phyloP scores from a whole-genome alignment of 2,797 vertebrate species.

The Mus spretus region DNA sequence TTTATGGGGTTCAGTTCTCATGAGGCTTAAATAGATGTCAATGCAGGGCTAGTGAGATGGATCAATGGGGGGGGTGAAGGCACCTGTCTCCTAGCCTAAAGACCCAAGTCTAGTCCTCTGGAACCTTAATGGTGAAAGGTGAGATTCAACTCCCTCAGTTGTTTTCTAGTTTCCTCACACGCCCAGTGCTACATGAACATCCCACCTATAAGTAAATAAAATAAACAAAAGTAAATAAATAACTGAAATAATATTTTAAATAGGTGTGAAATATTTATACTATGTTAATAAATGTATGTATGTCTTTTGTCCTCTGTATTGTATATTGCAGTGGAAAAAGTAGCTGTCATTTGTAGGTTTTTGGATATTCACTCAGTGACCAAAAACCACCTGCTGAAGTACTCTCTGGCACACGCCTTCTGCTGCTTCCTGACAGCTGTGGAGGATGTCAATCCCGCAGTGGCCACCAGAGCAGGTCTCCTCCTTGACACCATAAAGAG shows the following conservation, averaged over 20 bases:
- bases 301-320: constrained; percentile 63
- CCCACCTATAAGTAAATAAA: not conserved
- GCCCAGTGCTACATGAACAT: not conserved
- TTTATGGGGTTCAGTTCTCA: constrained; percentile 33
- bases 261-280: not conserved
- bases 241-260: not conserved
- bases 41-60: not conserved
- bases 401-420: constrained; percentile 97
- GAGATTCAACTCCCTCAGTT: not conserved
- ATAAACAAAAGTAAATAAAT: not conserved
- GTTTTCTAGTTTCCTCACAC: not conserved
- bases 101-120: not conserved
- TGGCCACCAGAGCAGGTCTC: constrained; percentile 97
- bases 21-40: not conserved
- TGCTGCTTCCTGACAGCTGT: constrained; percentile 98
- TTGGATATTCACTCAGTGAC: constrained; percentile 98
- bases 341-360: constrained; percentile 98
- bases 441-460: constrained; percentile 99
- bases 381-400: constrained; percentile 98
- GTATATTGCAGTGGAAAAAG: constrained; percentile 94
- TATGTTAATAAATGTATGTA: not conserved
- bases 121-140: not conserved
- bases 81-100: not conserved
- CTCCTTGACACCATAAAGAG: constrained; percentile 98
- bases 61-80: not conserved